phyloP scores from a whole-genome alignment of 2,113 vertebrate genomes.

The Todiramphus chloris region DNA sequence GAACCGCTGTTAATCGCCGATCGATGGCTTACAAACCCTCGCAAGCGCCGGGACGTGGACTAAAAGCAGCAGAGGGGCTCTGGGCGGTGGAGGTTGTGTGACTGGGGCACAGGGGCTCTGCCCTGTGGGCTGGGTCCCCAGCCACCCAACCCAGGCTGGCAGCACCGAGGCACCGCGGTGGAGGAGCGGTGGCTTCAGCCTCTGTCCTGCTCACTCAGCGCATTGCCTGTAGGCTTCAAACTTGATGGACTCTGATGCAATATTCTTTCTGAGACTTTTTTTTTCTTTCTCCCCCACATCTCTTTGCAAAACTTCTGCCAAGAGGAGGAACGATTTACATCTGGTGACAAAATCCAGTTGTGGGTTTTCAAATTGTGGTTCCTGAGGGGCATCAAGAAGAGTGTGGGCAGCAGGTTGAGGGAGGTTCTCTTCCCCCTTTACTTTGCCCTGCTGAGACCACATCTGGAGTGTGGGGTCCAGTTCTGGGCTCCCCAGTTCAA shows the following conservation, averaged over 20 bases:
- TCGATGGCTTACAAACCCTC: neutral
- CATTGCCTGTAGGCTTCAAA: neutral
- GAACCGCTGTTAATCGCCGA: rapidly evolving
- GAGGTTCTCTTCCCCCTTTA: too few relatives aligned
- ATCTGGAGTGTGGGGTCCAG: too few relatives aligned
- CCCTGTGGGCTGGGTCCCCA: neutral
- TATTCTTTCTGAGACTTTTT: neutral
- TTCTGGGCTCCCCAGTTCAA: too few relatives aligned
- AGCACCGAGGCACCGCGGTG: rapidly evolving
- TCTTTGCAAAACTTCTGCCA: neutral
- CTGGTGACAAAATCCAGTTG: neutral
- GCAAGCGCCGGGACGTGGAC: neutral
- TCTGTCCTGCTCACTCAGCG: neutral
- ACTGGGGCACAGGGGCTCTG: too few relatives aligned
- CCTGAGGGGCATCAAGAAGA: too few relatives aligned
- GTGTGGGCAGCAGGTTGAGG: too few relatives aligned
- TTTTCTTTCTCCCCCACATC: neutral
- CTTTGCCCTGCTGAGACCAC: too few relatives aligned
- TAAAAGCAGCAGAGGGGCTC: rapidly evolving
- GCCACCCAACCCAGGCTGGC: neutral
- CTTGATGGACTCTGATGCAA: neutral
- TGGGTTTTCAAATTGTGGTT: neutral
- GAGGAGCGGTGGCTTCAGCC: neutral
- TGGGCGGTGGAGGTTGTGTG: neutral
- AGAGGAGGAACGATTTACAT: neutral